A percentile compares a stretch with the other conserved stretches of the same genome.
These are phyloP conservation scores for Balearica regulorum DNA, from an alignment of 2,797 vertebrate species.

Conservation along the genomic window DNA sequence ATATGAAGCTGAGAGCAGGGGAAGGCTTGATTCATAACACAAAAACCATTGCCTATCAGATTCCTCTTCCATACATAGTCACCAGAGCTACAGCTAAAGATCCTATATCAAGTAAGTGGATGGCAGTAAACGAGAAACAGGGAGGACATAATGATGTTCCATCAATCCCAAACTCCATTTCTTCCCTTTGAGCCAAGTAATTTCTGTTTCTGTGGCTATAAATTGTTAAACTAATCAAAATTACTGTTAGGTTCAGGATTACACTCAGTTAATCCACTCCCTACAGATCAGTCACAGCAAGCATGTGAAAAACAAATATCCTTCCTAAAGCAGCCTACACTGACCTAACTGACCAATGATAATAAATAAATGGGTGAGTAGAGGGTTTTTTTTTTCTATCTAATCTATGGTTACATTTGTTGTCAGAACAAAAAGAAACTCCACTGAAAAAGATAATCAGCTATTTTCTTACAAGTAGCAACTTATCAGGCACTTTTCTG, in stretches of 20 bases:
- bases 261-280: neutral
- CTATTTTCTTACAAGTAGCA: neutral
- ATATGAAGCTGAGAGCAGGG: neutral
- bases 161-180: neutral
- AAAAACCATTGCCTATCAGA: neutral
- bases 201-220: neutral
- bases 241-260: neutral
- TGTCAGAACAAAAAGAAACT: neutral
- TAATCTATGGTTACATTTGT: neutral
- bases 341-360: neutral
- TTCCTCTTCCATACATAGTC: neutral
- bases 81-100: neutral
- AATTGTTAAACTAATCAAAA: neutral
- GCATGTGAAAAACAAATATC: neutral
- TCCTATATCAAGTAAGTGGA: accelerated
- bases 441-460: neutral
- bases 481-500: neutral
- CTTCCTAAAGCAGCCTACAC: neutral
- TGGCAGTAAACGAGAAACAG: neutral
- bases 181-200: neutral
- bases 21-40: neutral
- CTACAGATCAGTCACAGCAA: neutral
- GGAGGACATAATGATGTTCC: neutral
- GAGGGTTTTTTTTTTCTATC: neutral
- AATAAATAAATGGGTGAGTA: neutral